Base-by-base conservation (phyloP, 2,888 invertebrate species). In the Andrena flavipes region DNA sequence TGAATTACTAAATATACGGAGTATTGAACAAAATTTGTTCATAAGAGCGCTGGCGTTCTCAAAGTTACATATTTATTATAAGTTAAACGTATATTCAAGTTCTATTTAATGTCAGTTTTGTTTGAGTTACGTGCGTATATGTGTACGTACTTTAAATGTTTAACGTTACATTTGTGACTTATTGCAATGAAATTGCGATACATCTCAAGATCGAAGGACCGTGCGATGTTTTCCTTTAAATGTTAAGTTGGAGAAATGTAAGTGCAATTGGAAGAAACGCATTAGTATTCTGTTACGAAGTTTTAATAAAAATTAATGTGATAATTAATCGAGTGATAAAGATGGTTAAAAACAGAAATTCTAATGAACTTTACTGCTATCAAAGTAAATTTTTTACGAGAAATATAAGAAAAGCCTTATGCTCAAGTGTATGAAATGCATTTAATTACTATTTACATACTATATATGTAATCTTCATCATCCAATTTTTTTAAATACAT, bases 21-120 rank as follows among this genome's bases (percentile, higher is more conserved):
- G n/a, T 8, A 26, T 68, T 13, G 2, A 26, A n/a, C 0, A 23
- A 73, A 49, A 49, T 64, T 48, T 51, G 5, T 60, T 59, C 42
- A 65, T 13, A 65, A 76, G 76, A 68, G 29, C 68, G 82, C 82
- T 68, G 82, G 82, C 81, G 81, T 82, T 82, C 82, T 81, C 20
- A 54, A 62, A 35, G n/a, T 33, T 42, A 29, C 33, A 63, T 78
- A 77, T 80, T 72, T 80, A 75, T 64, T 75, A 67, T 5, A 56
- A 64, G 7, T 51, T 54, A 30, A 51, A 33, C 35, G 7, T 70
- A 51, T 42, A 49, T 59, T 69, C 7, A 65, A 64, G 48, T 51
- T 23, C 59, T 68, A 54, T 51, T 78, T 68, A 29, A 42, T 67
- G 51, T 74, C 75, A 42, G 13, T 35, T 67, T 35, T 63, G 16